A percentile compares a stretch with the other conserved stretches of the same genome.
These are phyloP conservation scores for Polypedilum vanderplanki DNA, from an alignment of 1,140 invertebrate genomes.

Conservation along the genomic window DNA sequence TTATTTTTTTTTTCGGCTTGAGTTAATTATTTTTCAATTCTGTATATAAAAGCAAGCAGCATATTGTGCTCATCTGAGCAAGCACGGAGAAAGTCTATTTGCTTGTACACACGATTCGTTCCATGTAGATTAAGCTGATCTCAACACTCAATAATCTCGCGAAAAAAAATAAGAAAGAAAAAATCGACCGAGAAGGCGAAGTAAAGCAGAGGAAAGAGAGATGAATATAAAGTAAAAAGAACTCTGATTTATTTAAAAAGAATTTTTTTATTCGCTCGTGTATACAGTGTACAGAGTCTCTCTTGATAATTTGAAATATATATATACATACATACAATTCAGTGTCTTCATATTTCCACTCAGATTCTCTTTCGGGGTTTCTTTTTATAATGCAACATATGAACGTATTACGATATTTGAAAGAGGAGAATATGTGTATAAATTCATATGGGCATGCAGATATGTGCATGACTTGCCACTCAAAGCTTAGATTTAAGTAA, in stretches of 20 bases:
- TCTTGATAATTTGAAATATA: constrained; percentile 1
- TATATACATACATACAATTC: background rate
- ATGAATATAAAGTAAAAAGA: background rate
- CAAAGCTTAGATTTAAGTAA: too few relatives aligned
- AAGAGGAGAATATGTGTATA: too few relatives aligned
- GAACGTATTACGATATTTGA: too few relatives aligned
- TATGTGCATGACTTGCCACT: too few relatives aligned
- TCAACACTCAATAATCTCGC: constrained; percentile 7
- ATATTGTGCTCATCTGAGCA: too few relatives aligned
- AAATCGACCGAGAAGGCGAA: background rate
- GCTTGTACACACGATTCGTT: background rate
- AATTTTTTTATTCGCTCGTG: background rate
- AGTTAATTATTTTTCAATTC: too few relatives aligned
- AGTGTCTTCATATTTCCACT: too few relatives aligned
- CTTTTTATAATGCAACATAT: too few relatives aligned
- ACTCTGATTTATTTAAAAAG: background rate
- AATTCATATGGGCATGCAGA: too few relatives aligned
- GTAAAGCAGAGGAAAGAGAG: background rate
- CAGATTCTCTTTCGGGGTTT: too few relatives aligned
- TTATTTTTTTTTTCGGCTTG: too few relatives aligned
- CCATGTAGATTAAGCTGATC: constrained; percentile 12
- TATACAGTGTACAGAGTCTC: background rate
- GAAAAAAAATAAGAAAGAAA: background rate
- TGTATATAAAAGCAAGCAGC: too few relatives aligned
- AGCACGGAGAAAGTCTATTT: constrained; percentile 1